Conservation (phyloP, 2,113 vertebrate species). For the Lasiurus cinereus region DNA sequence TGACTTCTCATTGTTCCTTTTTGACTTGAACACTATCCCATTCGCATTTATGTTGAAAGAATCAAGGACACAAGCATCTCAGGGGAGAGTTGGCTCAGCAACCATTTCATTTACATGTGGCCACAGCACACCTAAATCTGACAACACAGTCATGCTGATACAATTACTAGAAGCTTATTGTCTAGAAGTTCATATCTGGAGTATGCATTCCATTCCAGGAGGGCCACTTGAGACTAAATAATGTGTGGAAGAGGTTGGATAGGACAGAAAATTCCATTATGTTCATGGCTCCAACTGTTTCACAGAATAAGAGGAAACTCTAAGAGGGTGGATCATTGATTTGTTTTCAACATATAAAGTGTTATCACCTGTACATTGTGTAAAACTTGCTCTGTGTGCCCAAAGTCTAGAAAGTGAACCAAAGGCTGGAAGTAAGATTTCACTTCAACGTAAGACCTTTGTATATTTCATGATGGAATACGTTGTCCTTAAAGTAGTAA, state of each 20-base stretch:
- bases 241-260: background rate
- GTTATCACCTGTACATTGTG: background rate
- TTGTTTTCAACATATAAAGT: background rate
- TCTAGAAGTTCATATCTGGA: background rate
- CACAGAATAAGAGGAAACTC: background rate
- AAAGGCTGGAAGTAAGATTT: background rate
- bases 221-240: background rate
- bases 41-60: background rate
- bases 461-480: background rate
- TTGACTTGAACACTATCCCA: background rate
- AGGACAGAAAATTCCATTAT: background rate
- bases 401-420: background rate
- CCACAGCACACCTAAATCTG: background rate
- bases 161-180: background rate
- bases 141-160: background rate
- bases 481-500: background rate
- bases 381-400: background rate
- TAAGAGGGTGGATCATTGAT: background rate
- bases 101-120: background rate
- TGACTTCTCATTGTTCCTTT: background rate
- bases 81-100: background rate
- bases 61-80: background rate
- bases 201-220: background rate
- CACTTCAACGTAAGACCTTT: background rate
- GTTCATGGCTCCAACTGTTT: background rate